Conservation (phyloP, 2,113 vertebrate species). For the Xyliphius kryptos region DNA sequence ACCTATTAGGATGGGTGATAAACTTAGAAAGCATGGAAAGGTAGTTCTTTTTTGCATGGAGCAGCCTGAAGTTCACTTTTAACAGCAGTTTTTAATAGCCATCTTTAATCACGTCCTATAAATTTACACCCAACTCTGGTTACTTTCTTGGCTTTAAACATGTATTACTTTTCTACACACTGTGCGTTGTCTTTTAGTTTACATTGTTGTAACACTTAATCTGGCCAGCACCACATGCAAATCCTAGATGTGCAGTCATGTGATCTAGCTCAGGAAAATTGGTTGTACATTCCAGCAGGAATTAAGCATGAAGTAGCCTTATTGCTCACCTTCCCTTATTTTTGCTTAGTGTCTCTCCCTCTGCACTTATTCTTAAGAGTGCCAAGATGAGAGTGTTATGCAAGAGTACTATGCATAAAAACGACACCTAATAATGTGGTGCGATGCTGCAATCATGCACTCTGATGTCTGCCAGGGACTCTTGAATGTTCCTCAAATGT, state of each 20-base stretch:
- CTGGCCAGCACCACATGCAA: not conserved
- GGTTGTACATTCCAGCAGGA: constrained; percentile 57
- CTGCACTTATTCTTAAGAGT: constrained; percentile 35
- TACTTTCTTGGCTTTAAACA: too few species aligned
- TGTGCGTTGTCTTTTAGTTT: not conserved
- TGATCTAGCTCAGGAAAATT: constrained; percentile 59
- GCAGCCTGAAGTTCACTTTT: too few species aligned
- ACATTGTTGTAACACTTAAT: not conserved
- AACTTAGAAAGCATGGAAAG: too few species aligned
- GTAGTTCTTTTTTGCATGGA: too few species aligned
- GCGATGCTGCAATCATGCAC: not conserved
- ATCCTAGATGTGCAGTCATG: constrained; percentile 45
- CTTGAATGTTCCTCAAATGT: constrained; percentile 16
- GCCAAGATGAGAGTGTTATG: constrained; percentile 12
- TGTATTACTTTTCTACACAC: too few species aligned
- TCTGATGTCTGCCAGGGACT: constrained; percentile 15
- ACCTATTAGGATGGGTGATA: too few species aligned
- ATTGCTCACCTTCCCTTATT: constrained; percentile 55
- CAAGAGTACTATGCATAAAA: constrained; percentile 1
- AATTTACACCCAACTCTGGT: too few species aligned
- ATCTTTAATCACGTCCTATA: too few species aligned
- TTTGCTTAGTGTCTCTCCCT: constrained; percentile 44
- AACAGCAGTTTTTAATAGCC: too few species aligned
- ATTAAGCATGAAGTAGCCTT: constrained; percentile 47
- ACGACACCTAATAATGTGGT: constrained; percentile 13